phyloP scores from a whole-genome alignment of 2,888 invertebrate genomes.

The Argyresthia goedartella region DNA sequence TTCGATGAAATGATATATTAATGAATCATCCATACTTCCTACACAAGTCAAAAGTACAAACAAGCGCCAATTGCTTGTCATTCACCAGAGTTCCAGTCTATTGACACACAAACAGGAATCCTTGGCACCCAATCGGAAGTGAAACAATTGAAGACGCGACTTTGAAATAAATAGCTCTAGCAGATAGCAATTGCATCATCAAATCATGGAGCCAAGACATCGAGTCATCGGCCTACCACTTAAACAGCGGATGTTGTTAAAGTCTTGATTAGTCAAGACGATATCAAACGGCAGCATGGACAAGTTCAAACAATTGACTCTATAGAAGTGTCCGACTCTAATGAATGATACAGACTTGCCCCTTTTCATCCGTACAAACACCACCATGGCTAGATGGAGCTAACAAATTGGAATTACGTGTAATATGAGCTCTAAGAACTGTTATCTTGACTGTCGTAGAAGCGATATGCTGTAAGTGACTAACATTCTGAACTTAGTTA shows the following conservation, averaged over 20 bases:
- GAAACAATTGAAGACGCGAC: constrained; percentile 39
- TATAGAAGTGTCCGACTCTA: constrained; percentile 68
- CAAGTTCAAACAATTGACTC: constrained; percentile 70
- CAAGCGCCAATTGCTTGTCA: too few species aligned
- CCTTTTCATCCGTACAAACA: constrained; percentile 62
- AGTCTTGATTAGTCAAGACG: constrained; percentile 64
- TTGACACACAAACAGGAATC: constrained; percentile 39
- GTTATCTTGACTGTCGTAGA: constrained; percentile 14
- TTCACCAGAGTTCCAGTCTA: too few species aligned
- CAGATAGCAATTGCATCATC: constrained; percentile 58
- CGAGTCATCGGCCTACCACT: constrained; percentile 64
- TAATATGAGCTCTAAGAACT: constrained; percentile 38
- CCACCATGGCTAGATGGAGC: constrained; percentile 61
- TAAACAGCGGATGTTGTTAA: constrained; percentile 64
- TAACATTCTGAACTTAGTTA: too few species aligned
- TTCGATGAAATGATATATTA: too few species aligned
- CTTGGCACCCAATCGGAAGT: constrained; percentile 67
- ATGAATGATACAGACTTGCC: constrained; percentile 64
- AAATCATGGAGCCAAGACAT: constrained; percentile 19
- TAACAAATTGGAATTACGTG: constrained; percentile 63
- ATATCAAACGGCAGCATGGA: constrained; percentile 57
- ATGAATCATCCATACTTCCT: too few species aligned
- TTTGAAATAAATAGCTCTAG: constrained; percentile 29
- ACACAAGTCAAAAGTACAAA: too few species aligned
- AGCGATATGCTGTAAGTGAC: not conserved